Percentiles rank a stretch among this genome's conserved stretches.
These are phyloP conservation scores for Lamellibrachia columna DNA, from an alignment of 2,888 invertebrate genomes.

Conservation along the genomic window DNA sequence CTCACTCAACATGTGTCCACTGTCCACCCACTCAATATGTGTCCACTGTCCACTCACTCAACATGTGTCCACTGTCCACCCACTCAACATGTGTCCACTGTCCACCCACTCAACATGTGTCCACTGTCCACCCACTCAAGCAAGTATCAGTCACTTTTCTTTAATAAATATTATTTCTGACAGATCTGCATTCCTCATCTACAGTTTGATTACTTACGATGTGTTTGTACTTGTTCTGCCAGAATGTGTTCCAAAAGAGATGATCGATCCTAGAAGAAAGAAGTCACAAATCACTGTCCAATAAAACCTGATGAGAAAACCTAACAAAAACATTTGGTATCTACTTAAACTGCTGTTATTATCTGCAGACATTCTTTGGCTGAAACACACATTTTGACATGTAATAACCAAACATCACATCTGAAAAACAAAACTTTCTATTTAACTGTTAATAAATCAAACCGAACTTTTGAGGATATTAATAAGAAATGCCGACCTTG, in stretches of 20 bases:
- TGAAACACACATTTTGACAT: too few relatives aligned
- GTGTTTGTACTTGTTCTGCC: constrained; percentile 85
- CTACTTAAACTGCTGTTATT: neutral
- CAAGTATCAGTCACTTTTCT: neutral
- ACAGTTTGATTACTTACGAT: constrained; percentile 71
- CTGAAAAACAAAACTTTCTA: neutral
- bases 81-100: too few relatives aligned
- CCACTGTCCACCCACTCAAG: neutral
- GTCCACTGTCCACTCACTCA: too few relatives aligned
- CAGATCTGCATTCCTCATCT: neutral
- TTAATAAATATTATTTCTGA: neutral
- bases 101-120: too few relatives aligned
- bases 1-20: too few relatives aligned
- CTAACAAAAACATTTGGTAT: neutral
- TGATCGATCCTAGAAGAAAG: constrained; percentile 74
- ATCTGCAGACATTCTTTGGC: too few relatives aligned
- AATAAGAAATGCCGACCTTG: constrained; percentile 70
- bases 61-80: too few relatives aligned
- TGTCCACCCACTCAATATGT: too few relatives aligned
- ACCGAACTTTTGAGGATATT: neutral
- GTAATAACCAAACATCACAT: too few relatives aligned
- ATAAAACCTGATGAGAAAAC: neutral
- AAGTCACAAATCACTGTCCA: neutral
- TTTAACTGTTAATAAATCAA: constrained; percentile 18
- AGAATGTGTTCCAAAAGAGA: constrained; percentile 83